Evolutionary conservation across 2,113 vertebrate genomes (phyloP), one percentile per base, ranked within the genome.

Genomic region (Gallinago undulata): DNA sequence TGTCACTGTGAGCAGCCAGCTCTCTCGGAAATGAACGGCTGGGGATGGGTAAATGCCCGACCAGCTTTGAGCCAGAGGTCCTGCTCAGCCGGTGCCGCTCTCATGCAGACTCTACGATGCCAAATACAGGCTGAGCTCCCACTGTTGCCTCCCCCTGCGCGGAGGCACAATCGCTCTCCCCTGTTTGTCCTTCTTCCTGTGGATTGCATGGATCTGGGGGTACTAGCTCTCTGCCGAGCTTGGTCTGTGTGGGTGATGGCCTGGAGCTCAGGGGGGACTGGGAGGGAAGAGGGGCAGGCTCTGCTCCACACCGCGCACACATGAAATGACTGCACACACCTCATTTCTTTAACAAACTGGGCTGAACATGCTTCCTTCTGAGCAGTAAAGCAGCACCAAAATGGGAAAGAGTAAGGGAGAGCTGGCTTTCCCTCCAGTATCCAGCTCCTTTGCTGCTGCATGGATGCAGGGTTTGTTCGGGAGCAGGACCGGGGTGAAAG

Each of bases 51-150:
- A 70, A 87, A 91, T 67, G 48, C 66, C 53, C 17, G 41, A 31
- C 69, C 45, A 35, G 45, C 33, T 41, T 45, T 1, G 11, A 41
- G 45, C 21, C 4, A 16, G 53, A 79, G 28, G 16, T 55, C 48
- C 43, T 11, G 31, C 19, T 84, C 53, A 48, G 60, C 43, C 2
- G 1, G 6, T 48, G 63, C 57, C 0, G 0, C 47, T 67, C 33
- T 57, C 1, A 1, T 43, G 33, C 59, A 78, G 63, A 10, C 19
- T 74, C 15, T 74, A 11, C 0, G 2, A 7, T 7, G 6, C 27
- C 84, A 88, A 31, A 19, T 27, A 10, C 0, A 6, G 56, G 66
- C 24, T 82, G 56, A 88, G 23, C 21, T 90, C 27, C 60, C 0
- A 2, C 33, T 60, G 2, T 18, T 5, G 1, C n/a, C 53, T 87